These are phyloP conservation scores for Scolopax mira DNA, from an alignment of 2,113 vertebrate genomes.

Conservation along the genomic window DNA sequence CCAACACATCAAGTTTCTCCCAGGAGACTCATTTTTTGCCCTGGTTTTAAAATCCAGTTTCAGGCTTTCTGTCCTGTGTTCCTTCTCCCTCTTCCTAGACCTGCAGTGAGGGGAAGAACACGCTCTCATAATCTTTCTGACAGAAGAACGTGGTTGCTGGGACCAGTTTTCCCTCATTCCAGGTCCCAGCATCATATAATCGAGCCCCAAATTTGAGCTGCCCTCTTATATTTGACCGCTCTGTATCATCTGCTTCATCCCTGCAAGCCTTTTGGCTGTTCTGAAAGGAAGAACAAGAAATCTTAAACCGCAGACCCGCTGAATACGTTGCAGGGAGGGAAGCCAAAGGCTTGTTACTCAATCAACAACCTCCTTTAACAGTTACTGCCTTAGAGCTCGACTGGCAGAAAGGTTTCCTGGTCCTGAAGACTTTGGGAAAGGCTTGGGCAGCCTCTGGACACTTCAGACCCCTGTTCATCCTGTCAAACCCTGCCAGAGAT, in stretches of 20 bases:
- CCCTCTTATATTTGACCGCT: neutral
- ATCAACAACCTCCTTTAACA: neutral
- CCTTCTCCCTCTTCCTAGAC: neutral
- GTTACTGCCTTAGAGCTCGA: neutral
- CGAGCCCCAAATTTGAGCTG: fast-evolving
- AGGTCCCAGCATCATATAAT: neutral
- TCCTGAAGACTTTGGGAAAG: neutral
- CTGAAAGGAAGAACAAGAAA: neutral
- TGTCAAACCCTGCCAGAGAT: neutral
- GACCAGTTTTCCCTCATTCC: neutral
- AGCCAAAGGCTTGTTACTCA: neutral
- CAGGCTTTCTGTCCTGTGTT: neutral
- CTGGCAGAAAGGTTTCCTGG: neutral
- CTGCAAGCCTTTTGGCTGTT: neutral
- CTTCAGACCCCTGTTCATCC: neutral
- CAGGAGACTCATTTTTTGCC: neutral
- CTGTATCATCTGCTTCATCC: neutral
- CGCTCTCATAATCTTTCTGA: neutral
- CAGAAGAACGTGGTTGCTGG: neutral
- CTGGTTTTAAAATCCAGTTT: neutral
- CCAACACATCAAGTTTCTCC: neutral
- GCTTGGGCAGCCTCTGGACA: neutral
- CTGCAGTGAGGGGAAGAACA: neutral
- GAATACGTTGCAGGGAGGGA: neutral
- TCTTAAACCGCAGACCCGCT: neutral